Conservation (phyloP, 2,888 invertebrate species). For the Adelognathus sp. region DNA sequence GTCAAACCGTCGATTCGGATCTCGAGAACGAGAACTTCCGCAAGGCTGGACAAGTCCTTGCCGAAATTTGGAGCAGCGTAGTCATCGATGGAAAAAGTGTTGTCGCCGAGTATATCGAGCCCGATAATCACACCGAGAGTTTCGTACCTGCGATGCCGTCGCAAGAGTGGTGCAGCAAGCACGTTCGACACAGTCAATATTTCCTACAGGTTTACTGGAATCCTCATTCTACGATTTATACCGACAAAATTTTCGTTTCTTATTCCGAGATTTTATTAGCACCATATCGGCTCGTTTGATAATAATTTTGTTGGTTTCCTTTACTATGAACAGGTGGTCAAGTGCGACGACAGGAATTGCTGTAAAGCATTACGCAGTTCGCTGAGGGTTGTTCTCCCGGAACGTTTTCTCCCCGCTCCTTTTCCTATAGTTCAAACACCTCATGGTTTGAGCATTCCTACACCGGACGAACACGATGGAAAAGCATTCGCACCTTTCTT, state of each 20-base stretch:
- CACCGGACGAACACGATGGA: slow-evolving; percentile 62
- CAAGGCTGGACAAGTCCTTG: slow-evolving; percentile 71
- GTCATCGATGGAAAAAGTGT: slow-evolving; percentile 68
- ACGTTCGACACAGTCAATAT: slow-evolving; percentile 65
- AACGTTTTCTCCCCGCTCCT: slow-evolving; percentile 52
- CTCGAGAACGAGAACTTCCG: slow-evolving; percentile 75
- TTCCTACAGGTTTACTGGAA: slow-evolving; percentile 63
- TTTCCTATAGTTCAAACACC: slow-evolving; percentile 61
- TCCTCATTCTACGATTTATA: slow-evolving; percentile 49
- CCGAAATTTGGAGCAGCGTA: slow-evolving; percentile 71
- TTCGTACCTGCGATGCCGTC: slow-evolving; percentile 55
- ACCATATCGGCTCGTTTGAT: slow-evolving; percentile 51
- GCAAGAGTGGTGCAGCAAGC: slow-evolving; percentile 61
- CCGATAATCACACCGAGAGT: not conserved
- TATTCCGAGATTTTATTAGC: not conserved
- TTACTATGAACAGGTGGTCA: slow-evolving; percentile 37
- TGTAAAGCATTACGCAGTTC: slow-evolving; percentile 56
- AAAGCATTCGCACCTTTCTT: slow-evolving; percentile 51
- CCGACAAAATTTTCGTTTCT: not conserved
- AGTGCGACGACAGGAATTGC: slow-evolving; percentile 58
- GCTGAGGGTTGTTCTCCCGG: not conserved
- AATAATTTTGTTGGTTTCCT: slow-evolving; percentile 55
- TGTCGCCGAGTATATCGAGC: slow-evolving; percentile 49
- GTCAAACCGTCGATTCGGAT: slow-evolving; percentile 68
- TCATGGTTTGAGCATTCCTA: slow-evolving; percentile 60